These are phyloP conservation scores for Cottoperca gobio DNA, from an alignment of 2,797 vertebrate species.

Conservation along the genomic window DNA sequence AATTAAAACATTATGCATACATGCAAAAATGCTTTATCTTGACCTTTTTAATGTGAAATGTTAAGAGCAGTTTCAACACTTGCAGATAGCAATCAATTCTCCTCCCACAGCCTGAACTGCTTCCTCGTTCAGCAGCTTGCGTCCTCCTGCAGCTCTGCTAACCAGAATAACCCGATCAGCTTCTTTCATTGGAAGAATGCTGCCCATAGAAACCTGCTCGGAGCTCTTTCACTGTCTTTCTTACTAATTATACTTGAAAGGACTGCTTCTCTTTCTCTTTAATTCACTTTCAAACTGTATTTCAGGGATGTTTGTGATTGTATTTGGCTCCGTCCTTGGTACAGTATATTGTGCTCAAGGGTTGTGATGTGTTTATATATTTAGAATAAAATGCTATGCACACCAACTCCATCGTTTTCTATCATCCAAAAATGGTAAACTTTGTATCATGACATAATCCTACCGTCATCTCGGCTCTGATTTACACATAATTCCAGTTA, in stretches of 20 bases:
- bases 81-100: background rate
- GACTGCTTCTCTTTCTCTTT: background rate
- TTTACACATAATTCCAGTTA: background rate
- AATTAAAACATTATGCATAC: background rate
- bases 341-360: background rate
- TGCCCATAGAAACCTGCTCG: background rate
- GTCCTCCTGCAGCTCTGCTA: background rate
- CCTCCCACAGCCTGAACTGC: background rate
- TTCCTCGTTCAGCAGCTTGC: background rate
- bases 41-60: background rate
- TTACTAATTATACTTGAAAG: background rate
- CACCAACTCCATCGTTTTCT: no score
- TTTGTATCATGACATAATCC: background rate
- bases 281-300: background rate
- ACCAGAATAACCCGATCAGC: constrained; percentile 42
- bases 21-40: background rate
- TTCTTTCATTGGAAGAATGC: constrained; percentile 8
- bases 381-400: no score
- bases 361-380: no score
- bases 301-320: background rate
- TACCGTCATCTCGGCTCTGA: background rate
- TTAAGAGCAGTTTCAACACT: background rate
- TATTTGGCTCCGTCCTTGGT: background rate
- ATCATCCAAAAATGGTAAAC: background rate
- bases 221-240: background rate